A percentile compares a stretch with the other conserved stretches of the same genome.
phyloP scores from a whole-genome alignment of 2,113 vertebrate genomes.

The Stictonetta naevosa region DNA sequence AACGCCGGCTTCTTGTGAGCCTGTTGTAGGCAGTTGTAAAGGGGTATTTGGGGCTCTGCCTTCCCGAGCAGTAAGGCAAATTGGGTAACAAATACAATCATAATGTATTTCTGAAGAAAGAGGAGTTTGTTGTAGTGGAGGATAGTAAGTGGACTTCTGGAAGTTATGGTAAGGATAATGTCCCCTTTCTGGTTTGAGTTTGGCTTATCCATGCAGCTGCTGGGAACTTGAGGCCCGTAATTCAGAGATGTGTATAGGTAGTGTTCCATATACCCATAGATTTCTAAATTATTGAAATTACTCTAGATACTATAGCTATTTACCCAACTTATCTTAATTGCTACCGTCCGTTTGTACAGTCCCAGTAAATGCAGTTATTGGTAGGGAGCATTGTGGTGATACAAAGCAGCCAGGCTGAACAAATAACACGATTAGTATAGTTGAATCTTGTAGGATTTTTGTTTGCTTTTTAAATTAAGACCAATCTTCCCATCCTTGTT shows the following conservation, averaged over 20 bases:
- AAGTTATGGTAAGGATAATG: no score
- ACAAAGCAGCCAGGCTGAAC: not conserved
- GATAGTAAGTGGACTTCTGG: no score
- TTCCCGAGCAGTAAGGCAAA: no score
- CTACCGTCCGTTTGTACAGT: not conserved
- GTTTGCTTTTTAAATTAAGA: constrained; percentile 37
- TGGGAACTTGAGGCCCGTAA: not conserved
- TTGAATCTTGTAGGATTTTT: not conserved
- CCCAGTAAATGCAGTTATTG: constrained; percentile 20
- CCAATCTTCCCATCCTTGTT: not conserved
- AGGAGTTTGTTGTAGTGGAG: no score
- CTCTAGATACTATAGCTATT: not conserved
- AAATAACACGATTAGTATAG: not conserved
- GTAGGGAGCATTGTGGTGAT: not conserved
- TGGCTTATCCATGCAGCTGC: no score
- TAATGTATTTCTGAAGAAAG: no score
- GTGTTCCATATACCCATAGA: not conserved
- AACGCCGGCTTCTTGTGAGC: no score
- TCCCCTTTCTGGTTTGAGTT: no score
- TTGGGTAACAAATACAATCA: no score
- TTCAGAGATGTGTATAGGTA: not conserved
- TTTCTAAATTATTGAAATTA: not conserved
- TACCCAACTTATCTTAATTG: constrained; percentile 56
- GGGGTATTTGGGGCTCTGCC: no score
- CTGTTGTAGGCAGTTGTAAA: no score